Evolutionary conservation across 2,797 vertebrate genomes (phyloP), one percentile per base, ranked within the genome.

Genomic region (Crocodylus rhombifer): DNA sequence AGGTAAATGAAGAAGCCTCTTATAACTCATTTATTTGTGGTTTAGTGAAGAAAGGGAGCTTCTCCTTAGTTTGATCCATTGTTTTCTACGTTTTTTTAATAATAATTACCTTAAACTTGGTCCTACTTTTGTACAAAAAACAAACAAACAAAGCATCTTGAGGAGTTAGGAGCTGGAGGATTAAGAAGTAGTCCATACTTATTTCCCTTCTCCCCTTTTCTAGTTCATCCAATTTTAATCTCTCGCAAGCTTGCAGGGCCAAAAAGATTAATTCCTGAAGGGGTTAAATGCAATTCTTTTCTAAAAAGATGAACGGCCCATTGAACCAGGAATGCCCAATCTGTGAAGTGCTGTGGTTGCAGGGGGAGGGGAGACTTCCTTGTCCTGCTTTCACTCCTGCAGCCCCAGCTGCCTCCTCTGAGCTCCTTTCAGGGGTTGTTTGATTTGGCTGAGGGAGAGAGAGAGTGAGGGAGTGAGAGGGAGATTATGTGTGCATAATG

Each of bases 321-420:
- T 97, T 97, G 97, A 98, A 94, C 80, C 96, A 96, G 94, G 95
- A 94, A 90, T 91, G 97, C 94, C 98, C 97, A 98, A 97, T 98
- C 97, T 94, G 86, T 67, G 93, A 94, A 97, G 96, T 94, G 97
- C 97, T 80, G 95, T 93, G 89, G 95, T 96, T 90, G 93, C 95
- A 92, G 87, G 95, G 93, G 96, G 93, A 61, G 91, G 96, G 96
- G 96, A 89, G 95, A 96, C 75, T 83, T 91, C 71, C 81, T 84
- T 58, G 83, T 87, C 79, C 63, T 88, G 82, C 88, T 82, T 95
- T 84, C 77, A 56, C 88, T 88, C 89, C 88, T 71, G 84, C 88
- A 71, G 92, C 87, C 96, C 96, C 97, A 89, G 92, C 96, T 94
- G 96, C 96, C 94, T 90, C 91, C 93, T 94, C 89, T 69, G 76